phyloP scores from a whole-genome alignment of 2,888 invertebrate genomes.

The Eupithecia dodoneata region DNA sequence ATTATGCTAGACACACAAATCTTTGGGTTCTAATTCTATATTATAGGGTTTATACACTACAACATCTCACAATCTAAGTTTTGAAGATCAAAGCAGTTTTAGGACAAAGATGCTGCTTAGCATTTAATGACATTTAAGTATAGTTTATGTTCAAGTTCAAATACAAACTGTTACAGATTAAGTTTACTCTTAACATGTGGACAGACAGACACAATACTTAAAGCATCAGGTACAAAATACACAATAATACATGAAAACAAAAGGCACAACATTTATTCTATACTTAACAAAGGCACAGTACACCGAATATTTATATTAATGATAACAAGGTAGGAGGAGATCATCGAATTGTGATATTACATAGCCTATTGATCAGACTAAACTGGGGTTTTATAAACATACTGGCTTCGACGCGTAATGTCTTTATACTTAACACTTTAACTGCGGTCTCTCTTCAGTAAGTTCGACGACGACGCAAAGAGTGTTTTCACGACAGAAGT shows the following conservation, averaged over 20 bases:
- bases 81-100: neutral
- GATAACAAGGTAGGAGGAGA: neutral
- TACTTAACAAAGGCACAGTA: conserved; percentile 78
- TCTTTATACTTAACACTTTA: neutral
- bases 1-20: conserved; percentile 1
- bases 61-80: neutral
- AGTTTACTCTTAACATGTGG: neutral
- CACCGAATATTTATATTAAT: conserved; percentile 56
- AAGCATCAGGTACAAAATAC: conserved; percentile 71
- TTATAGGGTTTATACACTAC: neutral
- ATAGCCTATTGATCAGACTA: neutral
- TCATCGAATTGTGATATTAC: neutral
- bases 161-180: neutral
- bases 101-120: neutral
- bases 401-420: neutral
- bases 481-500: too few species aligned
- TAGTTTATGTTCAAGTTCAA: neutral
- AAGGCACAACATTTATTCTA: conserved; percentile 81
- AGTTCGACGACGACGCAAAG: neutral
- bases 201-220: conserved; percentile 45
- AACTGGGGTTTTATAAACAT: neutral
- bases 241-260: conserved; percentile 63
- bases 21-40: neutral
- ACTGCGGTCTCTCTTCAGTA: neutral
- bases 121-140: neutral